A percentile compares a stretch with the other conserved stretches of the same genome.
These are phyloP conservation scores for Philopedon plagiatum DNA, from an alignment of 2,888 invertebrate genomes.

Conservation along the genomic window DNA sequence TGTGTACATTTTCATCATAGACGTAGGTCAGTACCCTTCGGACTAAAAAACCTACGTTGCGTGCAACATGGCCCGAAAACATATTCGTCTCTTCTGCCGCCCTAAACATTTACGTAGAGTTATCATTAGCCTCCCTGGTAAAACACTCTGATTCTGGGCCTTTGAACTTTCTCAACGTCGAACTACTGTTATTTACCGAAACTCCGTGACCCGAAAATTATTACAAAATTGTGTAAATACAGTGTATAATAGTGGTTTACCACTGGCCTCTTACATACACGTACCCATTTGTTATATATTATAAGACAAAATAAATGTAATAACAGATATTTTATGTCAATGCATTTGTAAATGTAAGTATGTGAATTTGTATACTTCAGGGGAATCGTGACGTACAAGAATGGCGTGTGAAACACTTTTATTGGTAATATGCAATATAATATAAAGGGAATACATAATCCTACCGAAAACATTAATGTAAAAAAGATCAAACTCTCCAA, in stretches of 20 bases:
- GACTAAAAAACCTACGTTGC: constrained; percentile 14
- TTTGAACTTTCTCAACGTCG: constrained; percentile 16
- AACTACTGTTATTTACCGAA: constrained; percentile 19
- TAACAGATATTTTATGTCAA: constrained; percentile 15
- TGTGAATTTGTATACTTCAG: constrained; percentile 19
- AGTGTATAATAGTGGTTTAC: constrained; percentile 17
- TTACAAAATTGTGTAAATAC: constrained; percentile 28
- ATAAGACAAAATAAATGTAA: constrained; percentile 13
- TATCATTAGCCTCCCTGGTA: constrained; percentile 22
- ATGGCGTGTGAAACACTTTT: constrained; percentile 11
- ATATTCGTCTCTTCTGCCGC: neutral
- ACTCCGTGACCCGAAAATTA: constrained; percentile 25
- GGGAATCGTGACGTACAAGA: constrained; percentile 20
- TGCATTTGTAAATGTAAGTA: constrained; percentile 6
- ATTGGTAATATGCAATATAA: neutral
- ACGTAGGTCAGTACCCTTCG: constrained; percentile 1
- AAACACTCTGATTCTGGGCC: constrained; percentile 22
- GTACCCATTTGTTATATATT: constrained; percentile 10
- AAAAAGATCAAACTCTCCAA: no score
- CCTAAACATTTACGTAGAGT: constrained; percentile 17
- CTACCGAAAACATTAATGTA: no score
- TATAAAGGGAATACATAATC: no score
- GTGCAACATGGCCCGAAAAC: constrained; percentile 14
- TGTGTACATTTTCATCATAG: no score
- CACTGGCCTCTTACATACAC: constrained; percentile 3